phyloP scores from a whole-genome alignment of 2,113 vertebrate genomes.

The Trochalopteron elliotii region DNA sequence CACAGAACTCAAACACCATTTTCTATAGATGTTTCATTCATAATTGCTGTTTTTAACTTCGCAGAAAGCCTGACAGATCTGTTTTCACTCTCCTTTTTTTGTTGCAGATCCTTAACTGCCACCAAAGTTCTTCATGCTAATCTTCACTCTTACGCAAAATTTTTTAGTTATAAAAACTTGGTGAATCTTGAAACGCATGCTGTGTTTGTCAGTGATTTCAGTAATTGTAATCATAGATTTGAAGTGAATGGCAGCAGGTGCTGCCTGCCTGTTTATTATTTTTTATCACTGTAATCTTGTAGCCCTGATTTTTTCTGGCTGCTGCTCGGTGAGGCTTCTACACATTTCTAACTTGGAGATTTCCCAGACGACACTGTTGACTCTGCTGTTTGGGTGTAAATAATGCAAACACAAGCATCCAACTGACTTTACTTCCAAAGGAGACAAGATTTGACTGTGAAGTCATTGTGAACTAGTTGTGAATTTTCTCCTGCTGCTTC shows the following conservation, averaged over 20 bases:
- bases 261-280: rapidly evolving
- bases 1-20: not conserved
- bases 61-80: not conserved
- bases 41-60: not conserved
- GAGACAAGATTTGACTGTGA: not conserved
- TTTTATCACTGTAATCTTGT: not conserved
- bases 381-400: not conserved
- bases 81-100: not conserved
- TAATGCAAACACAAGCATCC: not conserved
- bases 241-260: not conserved
- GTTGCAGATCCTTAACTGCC: not conserved
- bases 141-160: not conserved
- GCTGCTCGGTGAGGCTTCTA: not conserved
- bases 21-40: not conserved
- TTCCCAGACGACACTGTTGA: not conserved
- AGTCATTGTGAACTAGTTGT: not conserved
- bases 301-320: not conserved
- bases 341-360: not conserved
- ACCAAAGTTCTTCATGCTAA: not conserved
- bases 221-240: not conserved
- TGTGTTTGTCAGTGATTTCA: not conserved
- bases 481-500: not conserved
- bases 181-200: not conserved
- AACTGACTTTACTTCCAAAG: not conserved
- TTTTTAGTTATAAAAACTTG: not conserved